Evolutionary conservation across 2,888 invertebrate species (phyloP), one percentile per base, ranked within the genome.

Genomic region (Polylopha cassiicola): DNA sequence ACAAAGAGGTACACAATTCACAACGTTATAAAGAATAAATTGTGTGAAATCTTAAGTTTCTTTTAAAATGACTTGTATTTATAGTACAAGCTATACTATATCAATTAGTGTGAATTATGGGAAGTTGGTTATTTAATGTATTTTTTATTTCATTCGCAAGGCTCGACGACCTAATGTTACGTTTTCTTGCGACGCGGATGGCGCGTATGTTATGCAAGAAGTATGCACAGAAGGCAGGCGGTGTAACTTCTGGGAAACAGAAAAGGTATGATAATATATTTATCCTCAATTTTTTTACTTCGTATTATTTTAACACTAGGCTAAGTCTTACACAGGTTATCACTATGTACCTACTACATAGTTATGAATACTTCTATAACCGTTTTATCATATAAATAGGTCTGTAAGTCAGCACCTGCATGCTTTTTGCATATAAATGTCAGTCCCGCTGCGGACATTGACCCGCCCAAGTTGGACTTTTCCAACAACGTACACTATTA

Each of bases 131-230:
- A 4, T 3, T 4, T 27, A 24, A 2, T 18, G 14, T 27, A 16
- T 17, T 26, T 13, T 23, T 22, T 22, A 24, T 21, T 37, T 28
- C 10, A 31, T 46, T 43, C 6, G 60, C 10, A 63, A 90, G 86
- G 86, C 87, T 32, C 79, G 88, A 18, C 82, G 87, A 43, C 91
- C 92, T 2, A 76, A 86, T 22, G 90, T 93, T 2, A 87, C 89
- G 55, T 93, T 94, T 60, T 89, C 89, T 59, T 94, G 94, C 69
- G 89, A 92, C 60, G 84, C 81, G 16, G 76, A 87, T 38, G 92
- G 92, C 17, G 93, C 92, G 1, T 87, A 88, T 29, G 88, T 94
- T 28, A 87, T 91, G 63, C 93, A 93, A 69, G 91, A 93, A 65
- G 87, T 90, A 28, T 93, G 93, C 68, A 87, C 88, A 11, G 88